These are phyloP conservation scores for Apocrypta bakeri DNA, from an alignment of 1,140 invertebrate species.

Conservation along the genomic window DNA sequence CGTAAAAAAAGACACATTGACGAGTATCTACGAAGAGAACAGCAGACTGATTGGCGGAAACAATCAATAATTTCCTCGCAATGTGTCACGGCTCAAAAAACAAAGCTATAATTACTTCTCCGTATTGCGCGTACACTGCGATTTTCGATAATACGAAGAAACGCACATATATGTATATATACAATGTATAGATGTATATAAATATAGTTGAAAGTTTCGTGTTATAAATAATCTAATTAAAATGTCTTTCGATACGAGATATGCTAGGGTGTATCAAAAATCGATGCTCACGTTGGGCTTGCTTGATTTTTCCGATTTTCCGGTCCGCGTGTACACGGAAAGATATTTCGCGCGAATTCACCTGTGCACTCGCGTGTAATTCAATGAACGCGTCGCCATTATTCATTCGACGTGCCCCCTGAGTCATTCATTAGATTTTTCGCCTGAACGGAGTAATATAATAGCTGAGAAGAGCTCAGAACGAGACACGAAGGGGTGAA, in stretches of 20 bases:
- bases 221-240: constrained; percentile 22
- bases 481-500: not conserved
- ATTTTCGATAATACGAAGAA: constrained; percentile 1
- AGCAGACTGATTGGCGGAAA: not conserved
- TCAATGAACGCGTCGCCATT: not conserved
- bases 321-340: not conserved
- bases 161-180: not conserved
- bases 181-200: no score
- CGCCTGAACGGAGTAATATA: constrained; percentile 23
- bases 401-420: not conserved
- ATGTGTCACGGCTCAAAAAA: not conserved
- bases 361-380: constrained; percentile 17
- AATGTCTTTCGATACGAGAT: not conserved
- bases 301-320: constrained; percentile 27
- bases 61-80: not conserved
- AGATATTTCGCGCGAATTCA: constrained; percentile 12
- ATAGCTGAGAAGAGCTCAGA: not conserved
- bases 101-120: constrained; percentile 2
- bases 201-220: not conserved
- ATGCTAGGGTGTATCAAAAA: not conserved
- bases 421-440: constrained; percentile 37
- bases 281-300: not conserved
- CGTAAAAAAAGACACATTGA: not conserved
- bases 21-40: not conserved
- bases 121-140: no score